These are phyloP conservation scores for Oligia fasciuncula DNA, from an alignment of 2,888 invertebrate genomes.

Conservation along the genomic window DNA sequence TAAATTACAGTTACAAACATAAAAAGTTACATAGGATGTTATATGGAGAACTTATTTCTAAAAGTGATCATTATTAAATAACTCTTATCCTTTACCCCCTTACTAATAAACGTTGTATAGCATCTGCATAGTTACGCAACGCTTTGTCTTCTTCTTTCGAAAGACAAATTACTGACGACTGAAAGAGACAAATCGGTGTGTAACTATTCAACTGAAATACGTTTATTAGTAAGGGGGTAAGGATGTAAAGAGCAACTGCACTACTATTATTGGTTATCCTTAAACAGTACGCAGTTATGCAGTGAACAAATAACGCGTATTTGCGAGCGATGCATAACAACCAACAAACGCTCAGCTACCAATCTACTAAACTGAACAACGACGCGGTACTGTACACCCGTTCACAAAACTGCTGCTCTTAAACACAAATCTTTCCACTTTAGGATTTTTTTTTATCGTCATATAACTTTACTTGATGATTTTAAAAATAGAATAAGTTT, in stretches of 20 bases:
- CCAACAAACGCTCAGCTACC: slow-evolving; percentile 54
- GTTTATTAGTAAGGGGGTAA: too few relatives aligned
- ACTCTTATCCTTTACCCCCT: too few relatives aligned
- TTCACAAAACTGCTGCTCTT: slow-evolving; percentile 3
- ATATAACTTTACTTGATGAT: too few relatives aligned
- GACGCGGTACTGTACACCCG: slow-evolving; percentile 27
- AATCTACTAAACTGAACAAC: slow-evolving; percentile 52
- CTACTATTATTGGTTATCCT: background rate
- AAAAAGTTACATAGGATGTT: background rate
- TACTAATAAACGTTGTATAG: too few relatives aligned
- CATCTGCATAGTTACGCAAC: too few relatives aligned
- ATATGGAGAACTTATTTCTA: background rate
- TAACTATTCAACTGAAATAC: too few relatives aligned
- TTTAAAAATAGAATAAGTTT: background rate
- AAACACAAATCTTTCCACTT: background rate
- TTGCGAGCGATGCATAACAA: slow-evolving; percentile 45
- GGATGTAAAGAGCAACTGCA: background rate
- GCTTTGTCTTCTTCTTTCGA: too few relatives aligned
- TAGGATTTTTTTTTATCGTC: background rate
- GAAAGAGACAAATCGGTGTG: too few relatives aligned
- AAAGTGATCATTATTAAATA: too few relatives aligned
- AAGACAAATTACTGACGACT: too few relatives aligned
- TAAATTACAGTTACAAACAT: background rate
- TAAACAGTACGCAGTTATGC: slow-evolving; percentile 3
- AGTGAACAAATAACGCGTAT: slow-evolving; percentile 48